Base-by-base conservation (phyloP, 1,140 invertebrate species). In the Brachionus manjavacas region DNA sequence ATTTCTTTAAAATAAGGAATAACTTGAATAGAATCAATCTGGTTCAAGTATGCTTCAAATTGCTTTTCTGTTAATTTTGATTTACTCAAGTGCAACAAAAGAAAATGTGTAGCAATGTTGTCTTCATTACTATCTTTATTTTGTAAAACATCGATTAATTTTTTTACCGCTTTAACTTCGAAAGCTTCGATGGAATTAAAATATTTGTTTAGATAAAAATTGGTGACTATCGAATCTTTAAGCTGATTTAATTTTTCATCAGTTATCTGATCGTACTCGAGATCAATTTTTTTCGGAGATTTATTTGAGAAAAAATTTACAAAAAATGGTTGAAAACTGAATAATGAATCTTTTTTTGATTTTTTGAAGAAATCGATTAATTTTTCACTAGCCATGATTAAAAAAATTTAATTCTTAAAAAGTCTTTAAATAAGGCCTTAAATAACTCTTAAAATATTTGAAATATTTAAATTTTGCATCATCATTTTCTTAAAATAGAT, bases 221-320 rank as follows among this genome's bases (percentile, higher is more conserved):
- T 68, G 8, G 66, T 68, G 25, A 68, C 28, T 31, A 68, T 68
- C 6, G 66, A 31, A 28, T 68, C 66, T 68, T 39, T 68, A 1
- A 68, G 28, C 14, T 28, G 9, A 31, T 35, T 39, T 12, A 68
- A 39, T 39, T 31, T 14, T n/a, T 39, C 25, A 31, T 68, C n/a
- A n/a, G n/a, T 9, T 0, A 31, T 31, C 8, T 31, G 3, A 31
- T 68, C n/a, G 23, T 31, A 68, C 3, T 68, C 31, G 11, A 68
- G 16, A 6, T 68, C n/a, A 23, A 68, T 68, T 68, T 68, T 68
- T 31, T 25, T 68, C 16, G 66, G 25, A n/a, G 25, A 31, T 39
- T 68, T 68, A 14, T 68, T 68, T 68, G 66, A 31, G 39, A 68
- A 68, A 68, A 28, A 68, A 16, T 68, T 68, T 35, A 68, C 66